Base-by-base conservation (phyloP, 2,113 vertebrate genomes). In the Pogona vitticeps region DNA sequence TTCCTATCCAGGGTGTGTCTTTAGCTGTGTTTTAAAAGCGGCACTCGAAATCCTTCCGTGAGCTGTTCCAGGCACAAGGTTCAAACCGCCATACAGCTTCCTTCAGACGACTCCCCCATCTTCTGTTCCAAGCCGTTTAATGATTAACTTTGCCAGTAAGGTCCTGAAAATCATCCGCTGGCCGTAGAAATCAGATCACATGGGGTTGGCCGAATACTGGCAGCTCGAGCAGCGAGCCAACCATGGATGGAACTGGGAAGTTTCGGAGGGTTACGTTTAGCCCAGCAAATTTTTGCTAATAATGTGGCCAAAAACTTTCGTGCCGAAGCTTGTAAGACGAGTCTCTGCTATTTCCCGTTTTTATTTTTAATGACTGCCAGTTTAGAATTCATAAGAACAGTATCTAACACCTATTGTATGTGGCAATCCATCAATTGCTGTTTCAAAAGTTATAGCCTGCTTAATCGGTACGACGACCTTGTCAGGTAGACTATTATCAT, bases 111-210 rank as follows among this genome's bases (percentile, higher is more conserved):
- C 42, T 21, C 76, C 8, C n/a, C 13, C 33, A 0, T 5, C 38
- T 17, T 42, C 42, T 65, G 12, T 7, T 52, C 26, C 28, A 17
- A 13, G 9, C 21, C 20, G 36, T 72, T 59, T 83, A 83, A 83
- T 83, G 21, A 88, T 88, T 88, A 88, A 83, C 86, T 46, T 36
- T 42, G 75, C 1, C 38, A 67, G 18, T 42, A 20, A 82, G 86
- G 36, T 58, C 15, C 56, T n/a, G 46, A 42, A 83, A 78, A 36
- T 65, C 73, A 83, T 46, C 63, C 42, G 86, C 65, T 70, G 58
- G 42, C 75, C 31, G 12, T 23, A 15, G 77, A 20, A 77, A 42
- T 61, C 73, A 78, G 86, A 61, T 83, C 46, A 78, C 9, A 6
- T 0, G 61, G 40, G 33, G 65, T 86, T 80, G 80, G 76, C 68